A percentile compares a stretch with the other conserved stretches of the same genome.
Conservation (phyloP, 1,140 invertebrate species). For the Cydia strobilella region DNA sequence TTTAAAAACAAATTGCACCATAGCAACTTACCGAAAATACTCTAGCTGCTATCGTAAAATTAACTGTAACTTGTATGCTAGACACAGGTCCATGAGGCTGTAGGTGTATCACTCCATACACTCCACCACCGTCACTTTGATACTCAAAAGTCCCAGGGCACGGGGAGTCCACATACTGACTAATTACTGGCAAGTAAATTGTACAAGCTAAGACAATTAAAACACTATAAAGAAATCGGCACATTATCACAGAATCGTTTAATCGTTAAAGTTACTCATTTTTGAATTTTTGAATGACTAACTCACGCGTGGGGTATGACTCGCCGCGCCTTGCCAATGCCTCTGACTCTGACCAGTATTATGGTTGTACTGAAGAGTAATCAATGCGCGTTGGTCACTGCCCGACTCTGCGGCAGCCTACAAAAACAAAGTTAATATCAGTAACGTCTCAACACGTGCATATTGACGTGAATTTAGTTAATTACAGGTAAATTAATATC, state of each 20-base stretch:
- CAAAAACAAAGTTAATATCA: neutral
- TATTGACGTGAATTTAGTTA: constrained; percentile 10
- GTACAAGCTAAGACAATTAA: neutral
- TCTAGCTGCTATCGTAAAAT: constrained; percentile 50
- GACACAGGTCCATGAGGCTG: constrained; percentile 39
- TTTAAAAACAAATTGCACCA: neutral
- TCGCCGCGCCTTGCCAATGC: neutral
- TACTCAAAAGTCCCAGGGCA: constrained; percentile 51
- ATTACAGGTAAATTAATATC: neutral
- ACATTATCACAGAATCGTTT: constrained; percentile 13
- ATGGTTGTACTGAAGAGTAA: neutral
- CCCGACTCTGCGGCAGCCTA: neutral
- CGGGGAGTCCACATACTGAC: constrained; percentile 43
- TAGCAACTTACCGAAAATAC: constrained; percentile 45
- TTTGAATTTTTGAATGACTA: constrained; percentile 12
- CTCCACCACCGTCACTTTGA: constrained; percentile 38
- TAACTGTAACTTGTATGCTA: constrained; percentile 39
- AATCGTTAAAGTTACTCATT: neutral
- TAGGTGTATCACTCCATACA: constrained; percentile 44
- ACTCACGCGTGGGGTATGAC: constrained; percentile 8
- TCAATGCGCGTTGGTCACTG: neutral
- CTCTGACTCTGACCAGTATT: neutral
- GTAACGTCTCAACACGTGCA: neutral
- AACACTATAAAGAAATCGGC: constrained; percentile 31
- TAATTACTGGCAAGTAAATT: constrained; percentile 36